Evolutionary conservation across 2,113 vertebrate genomes (phyloP).

Genomic region (Corydoras sp.): DNA sequence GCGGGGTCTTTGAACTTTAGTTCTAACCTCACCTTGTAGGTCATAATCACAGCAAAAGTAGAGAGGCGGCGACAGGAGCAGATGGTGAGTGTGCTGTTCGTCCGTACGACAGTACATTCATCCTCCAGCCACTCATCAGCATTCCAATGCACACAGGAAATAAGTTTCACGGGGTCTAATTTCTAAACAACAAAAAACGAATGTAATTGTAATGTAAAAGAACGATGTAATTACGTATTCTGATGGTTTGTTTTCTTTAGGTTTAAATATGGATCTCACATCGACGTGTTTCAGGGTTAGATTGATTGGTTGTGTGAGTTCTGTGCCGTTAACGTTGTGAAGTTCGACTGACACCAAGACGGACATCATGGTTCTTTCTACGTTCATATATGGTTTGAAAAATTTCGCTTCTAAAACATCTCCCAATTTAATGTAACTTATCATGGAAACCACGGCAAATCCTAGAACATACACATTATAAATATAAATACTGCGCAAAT

Average conservation of each 20-base stretch:
- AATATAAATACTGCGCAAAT: background rate
- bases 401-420: constrained; percentile 3
- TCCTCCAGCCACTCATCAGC: constrained; percentile 41
- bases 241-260: background rate
- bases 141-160: constrained; percentile 38
- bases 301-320: constrained; percentile 25
- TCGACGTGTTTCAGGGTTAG: constrained; percentile 22
- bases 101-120: background rate
- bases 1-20: too few species aligned
- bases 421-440: constrained; percentile 6
- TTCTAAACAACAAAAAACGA: constrained; percentile 2
- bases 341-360: constrained; percentile 24
- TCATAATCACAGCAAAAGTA: constrained; percentile 70
- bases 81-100: constrained; percentile 40
- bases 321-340: background rate
- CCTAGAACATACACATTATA: background rate
- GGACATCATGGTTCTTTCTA: constrained; percentile 21
- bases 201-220: too few species aligned
- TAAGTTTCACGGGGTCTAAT: background rate
- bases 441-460: constrained; percentile 19
- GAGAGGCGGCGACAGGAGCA: constrained; percentile 66
- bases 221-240: too few species aligned
- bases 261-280: constrained; percentile 7
- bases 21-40: background rate
- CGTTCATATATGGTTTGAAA: too few species aligned